phyloP scores from a whole-genome alignment of 2,113 vertebrate genomes.

The Ictalurus furcatus region DNA sequence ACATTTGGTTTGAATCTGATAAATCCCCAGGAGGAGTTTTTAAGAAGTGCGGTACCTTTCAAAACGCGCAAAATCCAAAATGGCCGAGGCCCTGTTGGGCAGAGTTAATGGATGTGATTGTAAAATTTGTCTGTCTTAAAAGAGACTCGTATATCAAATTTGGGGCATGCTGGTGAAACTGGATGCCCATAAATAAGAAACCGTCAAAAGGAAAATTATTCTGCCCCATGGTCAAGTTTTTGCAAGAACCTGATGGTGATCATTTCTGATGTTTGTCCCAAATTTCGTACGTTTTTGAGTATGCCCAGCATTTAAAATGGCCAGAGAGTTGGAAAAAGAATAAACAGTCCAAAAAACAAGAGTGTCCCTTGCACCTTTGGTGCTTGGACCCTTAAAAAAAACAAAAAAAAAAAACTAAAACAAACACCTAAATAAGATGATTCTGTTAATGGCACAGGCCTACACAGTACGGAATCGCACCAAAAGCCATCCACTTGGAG shows the following conservation, averaged over 20 bases:
- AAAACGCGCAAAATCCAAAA: background rate
- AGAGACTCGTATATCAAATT: background rate
- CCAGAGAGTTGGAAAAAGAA: background rate
- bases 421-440: background rate
- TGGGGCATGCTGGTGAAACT: background rate
- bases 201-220: background rate
- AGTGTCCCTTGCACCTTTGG: background rate
- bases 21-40: background rate
- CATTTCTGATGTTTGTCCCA: background rate
- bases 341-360: background rate
- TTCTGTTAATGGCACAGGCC: background rate
- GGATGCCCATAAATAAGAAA: background rate
- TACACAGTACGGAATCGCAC: background rate
- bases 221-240: background rate
- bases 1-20: background rate
- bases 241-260: background rate
- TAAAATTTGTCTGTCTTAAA: background rate
- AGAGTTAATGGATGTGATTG: background rate
- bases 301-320: background rate
- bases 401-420: background rate
- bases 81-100: too few relatives aligned
- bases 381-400: background rate
- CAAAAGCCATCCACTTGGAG: background rate
- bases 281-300: background rate
- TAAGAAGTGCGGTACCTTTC: background rate